Conservation (phyloP, 2,888 invertebrate genomes). For the Imbricaverruca yamaguchii region DNA sequence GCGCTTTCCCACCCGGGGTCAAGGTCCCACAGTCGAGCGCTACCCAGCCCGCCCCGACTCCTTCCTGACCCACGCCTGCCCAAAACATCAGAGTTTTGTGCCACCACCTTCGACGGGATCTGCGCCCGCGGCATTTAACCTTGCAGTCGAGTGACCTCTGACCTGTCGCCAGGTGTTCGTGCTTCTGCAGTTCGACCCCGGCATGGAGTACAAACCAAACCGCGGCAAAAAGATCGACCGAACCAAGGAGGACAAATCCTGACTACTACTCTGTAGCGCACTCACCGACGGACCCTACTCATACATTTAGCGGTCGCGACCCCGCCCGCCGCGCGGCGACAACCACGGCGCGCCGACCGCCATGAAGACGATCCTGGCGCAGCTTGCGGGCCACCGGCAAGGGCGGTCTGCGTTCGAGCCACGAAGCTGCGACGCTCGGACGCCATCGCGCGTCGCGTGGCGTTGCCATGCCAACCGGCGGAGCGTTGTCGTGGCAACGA, state of each 20-base stretch:
- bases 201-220: constrained; percentile 88
- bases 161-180: constrained; percentile 72
- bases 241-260: constrained; percentile 86
- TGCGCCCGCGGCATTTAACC: no score
- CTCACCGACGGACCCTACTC: constrained; percentile 96
- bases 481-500: not conserved
- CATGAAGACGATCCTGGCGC: not conserved
- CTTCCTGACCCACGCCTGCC: no score
- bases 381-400: no score
- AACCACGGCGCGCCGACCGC: no score
- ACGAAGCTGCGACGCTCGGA: no score
- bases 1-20: no score
- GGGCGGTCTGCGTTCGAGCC: no score
- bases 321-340: constrained; percentile 28
- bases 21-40: no score
- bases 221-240: constrained; percentile 49
- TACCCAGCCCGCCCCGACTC: no score
- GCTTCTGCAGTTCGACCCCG: constrained; percentile 97
- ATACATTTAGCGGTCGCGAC: constrained; percentile 57
- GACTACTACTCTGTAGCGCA: constrained; percentile 99
- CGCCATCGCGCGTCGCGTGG: not conserved
- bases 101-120: no score
- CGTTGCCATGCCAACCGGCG: not conserved
- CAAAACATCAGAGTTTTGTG: no score
- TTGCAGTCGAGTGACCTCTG: no score